Conservation (phyloP, 2,888 invertebrate genomes). For the Leptinotarsa peninsularis region DNA sequence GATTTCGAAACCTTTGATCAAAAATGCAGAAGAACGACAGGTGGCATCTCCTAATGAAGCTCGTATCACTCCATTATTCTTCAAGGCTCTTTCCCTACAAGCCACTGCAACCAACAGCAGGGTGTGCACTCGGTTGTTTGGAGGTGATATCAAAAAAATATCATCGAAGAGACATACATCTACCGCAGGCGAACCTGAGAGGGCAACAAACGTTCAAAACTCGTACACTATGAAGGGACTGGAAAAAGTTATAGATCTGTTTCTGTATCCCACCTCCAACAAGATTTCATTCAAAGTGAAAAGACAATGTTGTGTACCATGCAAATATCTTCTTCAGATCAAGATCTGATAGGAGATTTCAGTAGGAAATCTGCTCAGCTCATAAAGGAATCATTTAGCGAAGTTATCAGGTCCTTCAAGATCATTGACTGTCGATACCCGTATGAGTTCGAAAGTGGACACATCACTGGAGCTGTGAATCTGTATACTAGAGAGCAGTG, state of each 20-base stretch:
- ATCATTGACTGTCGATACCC: not conserved
- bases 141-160: no score
- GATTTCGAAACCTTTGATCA: not conserved
- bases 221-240: no score
- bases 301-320: no score
- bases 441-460: not conserved
- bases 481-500: not conserved
- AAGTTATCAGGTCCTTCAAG: not conserved
- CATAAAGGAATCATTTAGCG: not conserved
- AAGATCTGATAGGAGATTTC: not conserved
- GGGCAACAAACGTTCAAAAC: no score
- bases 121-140: not conserved
- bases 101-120: no score
- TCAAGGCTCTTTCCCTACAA: no score
- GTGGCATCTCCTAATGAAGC: not conserved
- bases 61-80: not conserved
- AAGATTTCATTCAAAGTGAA: no score
- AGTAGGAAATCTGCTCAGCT: not conserved
- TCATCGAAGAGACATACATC: no score
- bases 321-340: not conserved
- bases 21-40: not conserved
- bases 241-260: no score
- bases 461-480: not conserved
- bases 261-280: no score
- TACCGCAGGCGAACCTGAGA: no score